Conservation (phyloP, 2,113 vertebrate genomes). For the Rhinopomastus cyanomelas region DNA sequence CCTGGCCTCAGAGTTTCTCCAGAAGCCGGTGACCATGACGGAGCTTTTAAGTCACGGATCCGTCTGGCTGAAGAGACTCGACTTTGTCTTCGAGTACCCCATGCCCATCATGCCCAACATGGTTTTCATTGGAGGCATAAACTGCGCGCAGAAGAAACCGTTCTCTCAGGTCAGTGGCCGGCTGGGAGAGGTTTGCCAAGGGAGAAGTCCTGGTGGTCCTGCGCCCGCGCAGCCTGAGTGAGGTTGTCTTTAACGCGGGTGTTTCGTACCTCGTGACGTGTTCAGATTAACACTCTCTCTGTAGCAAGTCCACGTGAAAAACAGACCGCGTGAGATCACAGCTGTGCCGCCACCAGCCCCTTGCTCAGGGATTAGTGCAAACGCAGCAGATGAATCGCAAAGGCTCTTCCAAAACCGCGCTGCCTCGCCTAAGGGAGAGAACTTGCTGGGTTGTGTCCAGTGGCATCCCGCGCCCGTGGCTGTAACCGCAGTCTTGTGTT, state of each 20-base stretch:
- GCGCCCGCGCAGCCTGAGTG: not conserved
- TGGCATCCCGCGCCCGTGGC: not conserved
- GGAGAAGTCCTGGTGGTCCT: not conserved
- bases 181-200: not conserved
- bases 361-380: not conserved
- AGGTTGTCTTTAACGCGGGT: not conserved
- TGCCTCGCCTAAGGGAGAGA: accelerated
- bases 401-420: not conserved
- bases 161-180: constrained; percentile 66
- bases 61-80: constrained; percentile 80
- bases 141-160: constrained; percentile 18
- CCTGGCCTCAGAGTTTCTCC: constrained; percentile 75
- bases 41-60: constrained; percentile 75
- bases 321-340: no score
- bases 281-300: not conserved
- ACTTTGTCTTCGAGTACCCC: constrained; percentile 83
- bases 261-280: not conserved
- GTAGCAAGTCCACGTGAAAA: not conserved
- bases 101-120: constrained; percentile 83
- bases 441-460: not conserved
- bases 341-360: no score
- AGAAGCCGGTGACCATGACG: constrained; percentile 66
- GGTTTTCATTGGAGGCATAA: constrained; percentile 80
- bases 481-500: not conserved
- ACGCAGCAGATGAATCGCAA: not conserved